Percentiles rank a stretch among this genome's conserved stretches.
These are phyloP conservation scores for Orthosia cruda DNA, from an alignment of 2,888 invertebrate species.

Conservation along the genomic window DNA sequence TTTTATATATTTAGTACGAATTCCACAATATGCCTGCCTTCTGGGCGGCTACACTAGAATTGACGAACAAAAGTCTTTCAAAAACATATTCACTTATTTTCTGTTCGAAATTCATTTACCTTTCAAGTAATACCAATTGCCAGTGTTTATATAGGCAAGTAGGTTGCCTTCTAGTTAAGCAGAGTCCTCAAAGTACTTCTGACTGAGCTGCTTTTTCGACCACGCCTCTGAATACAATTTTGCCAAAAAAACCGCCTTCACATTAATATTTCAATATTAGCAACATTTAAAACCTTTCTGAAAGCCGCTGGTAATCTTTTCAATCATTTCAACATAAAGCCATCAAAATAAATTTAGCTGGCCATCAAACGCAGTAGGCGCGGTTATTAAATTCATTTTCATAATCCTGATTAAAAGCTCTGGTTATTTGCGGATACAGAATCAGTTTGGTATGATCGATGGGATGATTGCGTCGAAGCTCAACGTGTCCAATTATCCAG, in stretches of 20 bases:
- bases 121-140: too few relatives aligned
- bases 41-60: too few relatives aligned
- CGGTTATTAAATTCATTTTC: conserved; percentile 58
- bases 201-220: not conserved
- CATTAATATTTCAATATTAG: conserved; percentile 30
- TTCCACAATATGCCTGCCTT: too few relatives aligned
- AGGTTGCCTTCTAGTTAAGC: too few relatives aligned
- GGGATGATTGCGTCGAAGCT: conserved; percentile 54
- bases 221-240: not conserved
- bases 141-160: too few relatives aligned
- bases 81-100: too few relatives aligned
- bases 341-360: conserved; percentile 44
- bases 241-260: not conserved
- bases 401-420: conserved; percentile 64
- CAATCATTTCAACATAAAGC: conserved; percentile 35
- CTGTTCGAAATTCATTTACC: too few relatives aligned
- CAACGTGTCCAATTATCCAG: conserved; percentile 51
- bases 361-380: conserved; percentile 25
- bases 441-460: conserved; percentile 60
- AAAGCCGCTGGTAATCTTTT: conserved; percentile 38
- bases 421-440: conserved; percentile 46
- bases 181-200: too few relatives aligned
- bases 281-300: conserved; percentile 5
- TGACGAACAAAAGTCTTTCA: too few relatives aligned
- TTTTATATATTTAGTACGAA: too few relatives aligned